Conservation (phyloP, 1,140 invertebrate species). For the Hyles vespertilio region DNA sequence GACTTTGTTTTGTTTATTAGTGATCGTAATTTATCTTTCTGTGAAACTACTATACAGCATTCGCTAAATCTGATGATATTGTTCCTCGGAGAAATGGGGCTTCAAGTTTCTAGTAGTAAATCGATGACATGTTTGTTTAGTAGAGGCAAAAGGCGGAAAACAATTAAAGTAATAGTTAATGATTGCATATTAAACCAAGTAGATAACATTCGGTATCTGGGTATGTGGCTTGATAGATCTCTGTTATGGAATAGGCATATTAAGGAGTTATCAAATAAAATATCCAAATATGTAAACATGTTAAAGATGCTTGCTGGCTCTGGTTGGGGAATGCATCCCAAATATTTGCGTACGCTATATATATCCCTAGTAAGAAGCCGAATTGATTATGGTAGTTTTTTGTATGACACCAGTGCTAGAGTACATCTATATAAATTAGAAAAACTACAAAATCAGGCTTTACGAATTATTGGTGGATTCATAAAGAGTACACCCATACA, state of each 20-base stretch:
- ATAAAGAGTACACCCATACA: conserved; percentile 7
- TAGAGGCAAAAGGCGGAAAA: conserved; percentile 13
- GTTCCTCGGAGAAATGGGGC: conserved; percentile 16
- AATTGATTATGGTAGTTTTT: conserved; percentile 4
- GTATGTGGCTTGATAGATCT: conserved; percentile 23
- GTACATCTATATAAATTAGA: conserved; percentile 2
- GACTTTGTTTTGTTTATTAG: conserved; percentile 24
- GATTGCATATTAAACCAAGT: conserved; percentile 4
- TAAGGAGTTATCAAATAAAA: conserved; percentile 5
- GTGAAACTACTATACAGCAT: conserved; percentile 11
- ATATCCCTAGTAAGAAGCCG: conserved; percentile 4
- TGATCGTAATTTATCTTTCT: conserved; percentile 8
- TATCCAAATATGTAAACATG: conserved; percentile 16
- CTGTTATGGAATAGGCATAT: conserved; percentile 20
- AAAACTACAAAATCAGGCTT: conserved; percentile 2
- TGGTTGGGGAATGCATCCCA: conserved; percentile 23
- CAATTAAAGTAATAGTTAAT: conserved; percentile 1
- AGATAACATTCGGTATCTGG: conserved; percentile 21
- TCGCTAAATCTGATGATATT: conserved; percentile 13
- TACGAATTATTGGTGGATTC: conserved; percentile 9
- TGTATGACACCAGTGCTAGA: conserved; percentile 1
- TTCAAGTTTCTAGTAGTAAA: conserved; percentile 20
- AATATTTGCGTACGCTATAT: conserved; percentile 18
- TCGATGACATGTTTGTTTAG: conserved; percentile 26
- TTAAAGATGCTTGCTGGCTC: conserved; percentile 17